phyloP scores from a whole-genome alignment of 1,140 invertebrate species.

The Penaeus japonicus region DNA sequence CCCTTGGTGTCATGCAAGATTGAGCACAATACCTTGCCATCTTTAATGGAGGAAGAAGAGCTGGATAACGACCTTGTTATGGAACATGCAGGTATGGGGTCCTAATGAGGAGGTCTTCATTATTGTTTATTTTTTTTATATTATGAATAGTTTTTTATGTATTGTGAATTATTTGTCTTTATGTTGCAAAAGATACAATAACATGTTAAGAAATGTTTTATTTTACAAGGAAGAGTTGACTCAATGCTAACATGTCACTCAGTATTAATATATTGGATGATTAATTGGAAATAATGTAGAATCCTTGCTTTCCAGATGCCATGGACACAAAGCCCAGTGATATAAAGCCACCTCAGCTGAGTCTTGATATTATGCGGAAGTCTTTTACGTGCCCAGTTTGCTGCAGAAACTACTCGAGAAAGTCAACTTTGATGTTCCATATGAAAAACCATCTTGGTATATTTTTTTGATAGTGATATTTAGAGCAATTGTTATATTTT shows the following conservation, averaged over 20 bases:
- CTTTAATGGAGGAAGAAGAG: too few species aligned
- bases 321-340: background rate
- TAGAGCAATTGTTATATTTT: too few species aligned
- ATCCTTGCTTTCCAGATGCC: background rate
- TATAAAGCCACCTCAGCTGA: constrained; percentile 11
- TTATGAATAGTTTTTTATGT: background rate
- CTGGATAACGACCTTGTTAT: too few species aligned
- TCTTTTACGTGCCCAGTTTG: constrained; percentile 36
- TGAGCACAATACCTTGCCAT: too few species aligned
- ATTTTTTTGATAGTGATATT: background rate
- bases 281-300: background rate
- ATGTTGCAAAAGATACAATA: background rate
- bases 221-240: too few species aligned
- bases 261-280: too few species aligned
- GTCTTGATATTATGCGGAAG: constrained; percentile 10
- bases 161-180: background rate
- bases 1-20: too few species aligned
- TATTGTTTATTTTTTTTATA: background rate
- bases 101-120: too few species aligned
- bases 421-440: background rate
- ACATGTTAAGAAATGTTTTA: too few species aligned
- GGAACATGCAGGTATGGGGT: too few species aligned
- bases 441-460: constrained; percentile 19
- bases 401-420: background rate
- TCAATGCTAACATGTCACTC: too few species aligned